Conservation (phyloP, 2,888 invertebrate species). For the Fabriciana adippe region DNA sequence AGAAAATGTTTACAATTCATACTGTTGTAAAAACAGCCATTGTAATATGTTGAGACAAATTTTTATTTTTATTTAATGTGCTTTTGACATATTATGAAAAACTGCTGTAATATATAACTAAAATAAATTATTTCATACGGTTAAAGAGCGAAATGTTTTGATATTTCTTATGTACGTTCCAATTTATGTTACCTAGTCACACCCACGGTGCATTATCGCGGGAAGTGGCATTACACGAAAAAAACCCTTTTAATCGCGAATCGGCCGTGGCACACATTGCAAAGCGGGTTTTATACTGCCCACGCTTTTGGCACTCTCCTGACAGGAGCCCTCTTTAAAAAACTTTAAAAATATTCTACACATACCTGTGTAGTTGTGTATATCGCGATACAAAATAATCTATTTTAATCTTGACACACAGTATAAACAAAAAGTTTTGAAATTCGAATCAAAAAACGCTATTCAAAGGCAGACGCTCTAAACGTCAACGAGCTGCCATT, state of each 20-base stretch:
- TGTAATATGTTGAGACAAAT: neutral
- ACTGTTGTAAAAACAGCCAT: too few species aligned
- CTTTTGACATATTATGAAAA: neutral
- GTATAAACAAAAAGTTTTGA: slow-evolving; percentile 27
- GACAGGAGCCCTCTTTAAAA: slow-evolving; percentile 51
- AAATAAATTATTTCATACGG: neutral
- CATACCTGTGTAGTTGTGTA: slow-evolving; percentile 43
- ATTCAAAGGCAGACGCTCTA: slow-evolving; percentile 18
- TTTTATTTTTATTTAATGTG: slow-evolving; percentile 7
- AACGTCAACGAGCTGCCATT: slow-evolving; percentile 60
- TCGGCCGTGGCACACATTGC: slow-evolving; percentile 67
- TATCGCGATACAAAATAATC: slow-evolving; percentile 42
- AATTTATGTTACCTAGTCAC: slow-evolving; percentile 45
- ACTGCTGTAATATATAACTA: neutral
- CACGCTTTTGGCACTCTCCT: slow-evolving; percentile 69
- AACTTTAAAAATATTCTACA: slow-evolving; percentile 53
- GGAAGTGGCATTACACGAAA: slow-evolving; percentile 55
- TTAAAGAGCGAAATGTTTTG: neutral
- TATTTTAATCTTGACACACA: slow-evolving; percentile 36
- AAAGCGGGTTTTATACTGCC: slow-evolving; percentile 55
- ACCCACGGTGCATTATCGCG: slow-evolving; percentile 53
- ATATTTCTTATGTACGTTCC: slow-evolving; percentile 25
- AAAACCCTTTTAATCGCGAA: slow-evolving; percentile 54
- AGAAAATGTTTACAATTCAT: too few species aligned
- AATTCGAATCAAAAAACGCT: slow-evolving; percentile 29